These are phyloP conservation scores for Noctuana brunneofusca DNA, from an alignment of 2,888 invertebrate genomes.

Conservation along the genomic window DNA sequence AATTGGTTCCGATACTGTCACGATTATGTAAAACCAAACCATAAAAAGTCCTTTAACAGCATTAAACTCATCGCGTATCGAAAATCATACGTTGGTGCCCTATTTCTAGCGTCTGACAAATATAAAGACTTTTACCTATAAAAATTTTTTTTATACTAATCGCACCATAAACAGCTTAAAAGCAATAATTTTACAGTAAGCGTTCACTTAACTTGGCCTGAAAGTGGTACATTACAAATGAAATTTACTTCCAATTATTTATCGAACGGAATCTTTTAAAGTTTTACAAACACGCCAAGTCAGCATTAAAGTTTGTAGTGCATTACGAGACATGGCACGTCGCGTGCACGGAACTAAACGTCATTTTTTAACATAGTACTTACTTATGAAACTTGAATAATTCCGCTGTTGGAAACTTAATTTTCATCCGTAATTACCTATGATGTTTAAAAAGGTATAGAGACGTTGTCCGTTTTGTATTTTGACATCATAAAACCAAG, in stretches of 20 bases:
- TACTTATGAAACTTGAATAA: constrained; percentile 35
- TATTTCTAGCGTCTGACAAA: background rate
- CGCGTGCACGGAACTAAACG: constrained; percentile 49
- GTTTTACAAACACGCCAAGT: constrained; percentile 61
- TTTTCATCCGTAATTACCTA: constrained; percentile 6
- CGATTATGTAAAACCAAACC: too few relatives aligned
- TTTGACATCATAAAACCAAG: too few relatives aligned
- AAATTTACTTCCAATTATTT: constrained; percentile 36
- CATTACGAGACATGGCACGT: constrained; percentile 49
- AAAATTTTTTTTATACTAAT: background rate
- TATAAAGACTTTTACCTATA: background rate
- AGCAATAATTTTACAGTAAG: background rate
- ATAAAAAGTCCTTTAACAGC: background rate
- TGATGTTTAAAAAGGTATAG: background rate
- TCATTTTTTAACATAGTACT: constrained; percentile 44
- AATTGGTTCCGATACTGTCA: too few relatives aligned
- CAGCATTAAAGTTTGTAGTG: constrained; percentile 61
- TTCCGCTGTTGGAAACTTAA: constrained; percentile 9
- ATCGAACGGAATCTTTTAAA: constrained; percentile 52
- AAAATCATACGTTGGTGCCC: background rate
- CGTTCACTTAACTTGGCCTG: constrained; percentile 18
- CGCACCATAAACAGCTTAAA: background rate
- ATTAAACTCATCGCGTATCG: background rate
- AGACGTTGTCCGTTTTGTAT: too few relatives aligned
- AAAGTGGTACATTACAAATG: constrained; percentile 33